phyloP scores from a whole-genome alignment of 2,797 vertebrate genomes.

The Nothura maculosa region DNA sequence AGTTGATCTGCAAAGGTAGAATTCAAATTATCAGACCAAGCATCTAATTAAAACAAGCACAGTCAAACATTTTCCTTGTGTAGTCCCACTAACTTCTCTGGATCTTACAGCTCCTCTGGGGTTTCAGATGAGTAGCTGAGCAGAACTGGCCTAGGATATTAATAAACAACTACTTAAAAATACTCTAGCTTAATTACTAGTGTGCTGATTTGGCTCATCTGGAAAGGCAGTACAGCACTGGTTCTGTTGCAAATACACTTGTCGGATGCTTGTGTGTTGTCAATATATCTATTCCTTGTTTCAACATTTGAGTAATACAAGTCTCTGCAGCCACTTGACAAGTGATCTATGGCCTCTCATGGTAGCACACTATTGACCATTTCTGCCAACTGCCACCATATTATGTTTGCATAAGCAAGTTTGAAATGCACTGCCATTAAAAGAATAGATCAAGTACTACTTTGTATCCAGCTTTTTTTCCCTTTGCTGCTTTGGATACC shows the following conservation, averaged over 20 bases:
- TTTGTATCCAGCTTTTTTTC: slow-evolving; percentile 29
- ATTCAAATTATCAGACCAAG: background rate
- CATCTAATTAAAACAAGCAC: background rate
- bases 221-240: background rate
- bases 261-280: background rate
- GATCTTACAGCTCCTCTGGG: background rate
- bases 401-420: slow-evolving; percentile 15
- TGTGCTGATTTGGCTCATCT: background rate
- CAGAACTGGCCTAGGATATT: background rate
- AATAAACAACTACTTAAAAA: background rate
- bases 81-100: background rate
- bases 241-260: background rate
- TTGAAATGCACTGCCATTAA: slow-evolving; percentile 23
- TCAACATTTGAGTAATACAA: background rate
- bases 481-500: background rate
- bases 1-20: background rate
- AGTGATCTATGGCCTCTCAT: background rate
- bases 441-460: slow-evolving; percentile 8
- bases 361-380: slow-evolving; percentile 27
- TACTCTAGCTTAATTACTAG: background rate
- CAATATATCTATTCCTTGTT: background rate
- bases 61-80: background rate
- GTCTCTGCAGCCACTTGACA: slow-evolving; percentile 3
- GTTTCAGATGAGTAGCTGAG: background rate
- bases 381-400: slow-evolving; percentile 50